Percentiles rank a stretch among this genome's conserved stretches.
These are phyloP conservation scores for Peromyscus nudipes DNA, from an alignment of 2,797 vertebrate genomes.

Conservation along the genomic window DNA sequence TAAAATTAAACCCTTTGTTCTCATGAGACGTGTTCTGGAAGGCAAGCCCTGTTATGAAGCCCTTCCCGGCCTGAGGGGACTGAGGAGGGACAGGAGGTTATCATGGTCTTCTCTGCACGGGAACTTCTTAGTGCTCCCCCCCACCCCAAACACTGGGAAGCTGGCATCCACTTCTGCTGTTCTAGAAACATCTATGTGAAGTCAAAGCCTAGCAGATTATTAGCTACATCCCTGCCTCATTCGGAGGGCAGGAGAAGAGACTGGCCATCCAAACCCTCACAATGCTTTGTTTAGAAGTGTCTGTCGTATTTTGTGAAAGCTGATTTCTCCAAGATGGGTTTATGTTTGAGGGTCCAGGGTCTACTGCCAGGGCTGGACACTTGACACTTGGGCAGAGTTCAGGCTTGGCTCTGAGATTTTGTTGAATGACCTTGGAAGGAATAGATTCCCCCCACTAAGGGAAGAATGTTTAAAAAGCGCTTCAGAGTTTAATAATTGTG, in stretches of 20 bases:
- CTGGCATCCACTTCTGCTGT: background rate
- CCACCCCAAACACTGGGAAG: background rate
- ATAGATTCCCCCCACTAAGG: background rate
- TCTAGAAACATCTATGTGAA: background rate
- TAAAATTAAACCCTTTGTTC: background rate
- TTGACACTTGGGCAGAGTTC: background rate
- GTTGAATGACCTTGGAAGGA: constrained; percentile 24
- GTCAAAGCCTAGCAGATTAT: background rate
- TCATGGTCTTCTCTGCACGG: background rate
- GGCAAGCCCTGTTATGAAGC: background rate
- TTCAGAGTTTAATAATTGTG: background rate
- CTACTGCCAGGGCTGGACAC: background rate
- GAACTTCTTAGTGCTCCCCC: background rate
- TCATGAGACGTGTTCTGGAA: background rate
- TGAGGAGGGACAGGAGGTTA: background rate
- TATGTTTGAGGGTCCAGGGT: background rate
- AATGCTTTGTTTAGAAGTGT: background rate
- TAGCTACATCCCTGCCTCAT: background rate
- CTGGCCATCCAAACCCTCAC: background rate
- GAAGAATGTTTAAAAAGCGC: constrained; percentile 23
- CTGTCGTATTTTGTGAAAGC: constrained; percentile 1
- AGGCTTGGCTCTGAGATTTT: background rate
- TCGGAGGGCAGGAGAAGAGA: background rate
- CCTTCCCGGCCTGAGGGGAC: background rate
- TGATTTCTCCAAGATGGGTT: constrained; percentile 23